A percentile compares a stretch with the other conserved stretches of the same genome.
Evolutionary conservation across 2,113 vertebrate species (phyloP).

Genomic region (Myiozetetes cayanensis): DNA sequence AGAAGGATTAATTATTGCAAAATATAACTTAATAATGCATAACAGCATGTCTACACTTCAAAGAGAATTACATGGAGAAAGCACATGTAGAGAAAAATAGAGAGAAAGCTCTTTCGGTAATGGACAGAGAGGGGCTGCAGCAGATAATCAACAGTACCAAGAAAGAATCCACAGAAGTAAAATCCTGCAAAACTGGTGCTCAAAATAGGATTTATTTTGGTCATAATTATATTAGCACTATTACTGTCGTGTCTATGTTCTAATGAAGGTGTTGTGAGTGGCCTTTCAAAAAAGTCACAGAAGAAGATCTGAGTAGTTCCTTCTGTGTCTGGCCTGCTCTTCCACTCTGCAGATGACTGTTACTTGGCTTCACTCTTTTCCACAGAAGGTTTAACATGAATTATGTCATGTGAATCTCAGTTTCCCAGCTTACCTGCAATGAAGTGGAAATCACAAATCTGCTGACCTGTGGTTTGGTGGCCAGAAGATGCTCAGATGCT

Average conservation of each 20-base stretch:
- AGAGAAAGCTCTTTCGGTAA: neutral
- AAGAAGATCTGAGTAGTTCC: neutral
- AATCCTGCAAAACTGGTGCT: neutral
- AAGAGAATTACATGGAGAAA: neutral
- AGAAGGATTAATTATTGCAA: neutral
- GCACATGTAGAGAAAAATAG: neutral
- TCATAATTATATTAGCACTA: neutral
- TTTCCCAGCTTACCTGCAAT: neutral
- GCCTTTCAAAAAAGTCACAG: neutral
- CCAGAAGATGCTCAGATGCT: neutral
- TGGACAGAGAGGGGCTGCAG: neutral
- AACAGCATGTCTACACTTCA: neutral
- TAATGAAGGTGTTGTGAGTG: neutral
- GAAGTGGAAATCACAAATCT: neutral
- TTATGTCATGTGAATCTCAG: neutral
- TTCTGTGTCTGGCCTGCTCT: neutral
- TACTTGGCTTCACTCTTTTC: neutral
- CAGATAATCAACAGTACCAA: neutral
- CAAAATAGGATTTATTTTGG: neutral
- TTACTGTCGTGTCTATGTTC: neutral
- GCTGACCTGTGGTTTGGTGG: accelerated
- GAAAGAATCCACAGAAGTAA: neutral
- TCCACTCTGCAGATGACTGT: neutral
- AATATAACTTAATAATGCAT: neutral
- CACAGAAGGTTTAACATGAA: neutral